phyloP scores from a whole-genome alignment of 1,140 invertebrate species.

The Galleria mellonella region DNA sequence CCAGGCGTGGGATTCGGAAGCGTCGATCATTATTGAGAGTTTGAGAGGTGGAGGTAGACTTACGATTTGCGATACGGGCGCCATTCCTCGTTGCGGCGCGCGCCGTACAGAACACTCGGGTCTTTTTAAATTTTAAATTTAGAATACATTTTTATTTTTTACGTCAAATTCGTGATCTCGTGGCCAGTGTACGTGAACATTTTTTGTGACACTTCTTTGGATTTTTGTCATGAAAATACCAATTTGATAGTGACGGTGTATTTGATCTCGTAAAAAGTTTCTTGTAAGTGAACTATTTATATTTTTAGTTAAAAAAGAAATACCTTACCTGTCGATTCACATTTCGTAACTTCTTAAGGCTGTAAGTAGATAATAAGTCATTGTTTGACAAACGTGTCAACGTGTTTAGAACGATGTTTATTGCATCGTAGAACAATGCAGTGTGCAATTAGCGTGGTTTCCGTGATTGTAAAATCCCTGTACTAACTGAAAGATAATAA shows the following conservation, averaged over 20 bases:
- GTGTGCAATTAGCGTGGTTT: constrained; percentile 16
- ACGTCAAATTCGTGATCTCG: constrained; percentile 1
- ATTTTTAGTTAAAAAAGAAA: not conserved
- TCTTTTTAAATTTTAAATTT: not conserved
- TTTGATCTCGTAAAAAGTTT: not conserved
- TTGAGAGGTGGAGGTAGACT: constrained; percentile 11
- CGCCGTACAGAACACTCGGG: constrained; percentile 15
- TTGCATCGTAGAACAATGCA: constrained; percentile 11
- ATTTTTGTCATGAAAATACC: constrained; percentile 18
- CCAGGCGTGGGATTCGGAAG: constrained; percentile 32
- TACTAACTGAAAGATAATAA: no score
- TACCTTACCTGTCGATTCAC: not conserved
- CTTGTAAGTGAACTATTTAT: constrained; percentile 1
- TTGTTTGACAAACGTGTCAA: constrained; percentile 7
- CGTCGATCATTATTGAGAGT: constrained; percentile 17
- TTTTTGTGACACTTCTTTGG: constrained; percentile 17
- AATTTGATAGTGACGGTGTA: constrained; percentile 16
- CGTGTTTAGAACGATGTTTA: constrained; percentile 5
- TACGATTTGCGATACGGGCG: constrained; percentile 28
- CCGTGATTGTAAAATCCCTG: constrained; percentile 11
- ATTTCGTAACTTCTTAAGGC: no score
- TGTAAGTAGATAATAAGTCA: constrained; percentile 4
- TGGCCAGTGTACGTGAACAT: constrained; percentile 8
- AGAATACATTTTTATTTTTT: not conserved
- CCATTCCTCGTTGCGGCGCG: constrained; percentile 28